A percentile compares a stretch with the other conserved stretches of the same genome.
Conservation (phyloP, 2,888 invertebrate genomes). For the Gnatocerus cornutus region DNA sequence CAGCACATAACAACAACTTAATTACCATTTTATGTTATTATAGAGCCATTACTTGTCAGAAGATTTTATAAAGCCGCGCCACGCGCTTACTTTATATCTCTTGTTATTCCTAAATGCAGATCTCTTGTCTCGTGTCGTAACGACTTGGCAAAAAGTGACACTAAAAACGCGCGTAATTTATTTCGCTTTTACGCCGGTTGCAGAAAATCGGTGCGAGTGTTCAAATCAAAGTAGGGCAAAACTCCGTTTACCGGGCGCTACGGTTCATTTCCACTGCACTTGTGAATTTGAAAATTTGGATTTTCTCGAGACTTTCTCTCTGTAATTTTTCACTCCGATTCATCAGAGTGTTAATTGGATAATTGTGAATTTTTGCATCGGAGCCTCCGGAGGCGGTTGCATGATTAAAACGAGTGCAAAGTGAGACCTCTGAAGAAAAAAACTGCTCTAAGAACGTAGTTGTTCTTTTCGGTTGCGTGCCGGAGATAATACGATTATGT, state of each 20-base stretch:
- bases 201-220: too few species aligned
- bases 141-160: conserved; percentile 27
- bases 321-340: conserved; percentile 6
- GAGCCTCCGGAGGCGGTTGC: conserved; percentile 30
- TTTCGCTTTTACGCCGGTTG: conserved; percentile 14
- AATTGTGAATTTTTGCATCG: conserved; percentile 17
- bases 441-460: conserved; percentile 29
- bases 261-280: too few species aligned
- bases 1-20: conserved; percentile 56
- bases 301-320: too few species aligned
- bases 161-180: conserved; percentile 32
- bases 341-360: conserved; percentile 16
- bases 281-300: too few species aligned
- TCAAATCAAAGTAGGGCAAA: too few species aligned
- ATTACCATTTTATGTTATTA: conserved; percentile 61
- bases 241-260: too few species aligned
- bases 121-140: conserved; percentile 37
- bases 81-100: conserved; percentile 56
- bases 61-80: conserved; percentile 56
- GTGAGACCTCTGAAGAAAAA: conserved; percentile 19
- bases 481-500: conserved; percentile 59
- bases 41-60: conserved; percentile 60
- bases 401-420: conserved; percentile 35
- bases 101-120: conserved; percentile 46
- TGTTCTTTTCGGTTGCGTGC: conserved; percentile 64